Evolutionary conservation across 1,140 invertebrate species (phyloP).

Genomic region (Coenobita brevimanus): DNA sequence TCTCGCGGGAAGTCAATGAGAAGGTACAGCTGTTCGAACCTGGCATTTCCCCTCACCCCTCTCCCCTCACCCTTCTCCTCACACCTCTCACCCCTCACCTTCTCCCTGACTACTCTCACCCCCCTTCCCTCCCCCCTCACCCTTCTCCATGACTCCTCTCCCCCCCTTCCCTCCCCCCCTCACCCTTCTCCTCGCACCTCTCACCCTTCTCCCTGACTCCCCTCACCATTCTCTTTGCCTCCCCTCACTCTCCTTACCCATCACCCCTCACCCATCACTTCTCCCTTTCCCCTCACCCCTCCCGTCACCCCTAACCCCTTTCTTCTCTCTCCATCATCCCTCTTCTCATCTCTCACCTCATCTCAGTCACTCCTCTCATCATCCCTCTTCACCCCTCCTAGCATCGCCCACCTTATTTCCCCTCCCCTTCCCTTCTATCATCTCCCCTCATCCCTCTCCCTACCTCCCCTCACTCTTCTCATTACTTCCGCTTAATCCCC

Average conservation of each 20-base stretch:
- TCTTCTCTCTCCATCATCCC: background rate
- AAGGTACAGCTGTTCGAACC: background rate
- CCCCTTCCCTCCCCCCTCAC: background rate
- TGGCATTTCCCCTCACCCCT: too few species aligned
- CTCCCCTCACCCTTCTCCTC: too few species aligned
- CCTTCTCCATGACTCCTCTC: background rate
- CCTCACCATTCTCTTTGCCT: background rate
- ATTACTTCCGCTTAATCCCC: too few species aligned
- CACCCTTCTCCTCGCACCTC: background rate
- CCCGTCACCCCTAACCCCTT: background rate
- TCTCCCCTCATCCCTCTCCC: too few species aligned
- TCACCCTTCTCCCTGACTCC: background rate
- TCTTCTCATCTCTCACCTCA: background rate
- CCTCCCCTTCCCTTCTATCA: background rate
- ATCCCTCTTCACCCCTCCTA: background rate
- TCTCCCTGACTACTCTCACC: background rate
- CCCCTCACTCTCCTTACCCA: background rate
- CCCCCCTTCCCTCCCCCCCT: background rate
- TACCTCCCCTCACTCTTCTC: background rate
- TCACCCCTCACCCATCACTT: background rate
- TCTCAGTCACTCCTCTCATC: background rate
- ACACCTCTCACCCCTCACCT: too few species aligned
- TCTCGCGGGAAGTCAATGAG: conserved; percentile 1
- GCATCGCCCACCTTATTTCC: background rate
- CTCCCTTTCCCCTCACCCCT: background rate